phyloP scores from a whole-genome alignment of 2,113 vertebrate genomes.

The Bubo blakistoni region DNA sequence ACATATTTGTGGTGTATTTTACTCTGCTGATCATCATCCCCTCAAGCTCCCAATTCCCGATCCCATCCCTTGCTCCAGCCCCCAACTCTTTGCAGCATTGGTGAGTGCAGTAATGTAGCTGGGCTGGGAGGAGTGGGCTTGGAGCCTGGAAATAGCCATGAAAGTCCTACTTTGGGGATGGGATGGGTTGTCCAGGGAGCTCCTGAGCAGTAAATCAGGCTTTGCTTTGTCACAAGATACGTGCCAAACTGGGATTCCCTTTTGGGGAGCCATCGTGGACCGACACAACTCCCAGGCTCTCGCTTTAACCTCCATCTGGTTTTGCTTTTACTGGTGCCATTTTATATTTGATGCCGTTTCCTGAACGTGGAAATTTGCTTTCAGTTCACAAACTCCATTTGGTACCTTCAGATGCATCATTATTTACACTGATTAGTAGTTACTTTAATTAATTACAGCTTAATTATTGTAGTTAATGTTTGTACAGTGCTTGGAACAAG shows the following conservation, averaged over 20 bases:
- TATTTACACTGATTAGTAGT: conserved; percentile 70
- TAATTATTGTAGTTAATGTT: conserved; percentile 66
- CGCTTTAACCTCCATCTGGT: background rate
- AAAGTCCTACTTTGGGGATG: background rate
- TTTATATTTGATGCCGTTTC: conserved; percentile 2
- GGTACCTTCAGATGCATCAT: conserved; percentile 62
- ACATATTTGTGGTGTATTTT: conserved; percentile 67
- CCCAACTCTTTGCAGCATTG: accelerated
- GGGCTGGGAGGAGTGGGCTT: background rate
- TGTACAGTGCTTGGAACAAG: conserved; percentile 65
- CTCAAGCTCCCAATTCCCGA: background rate
- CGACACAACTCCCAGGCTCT: background rate
- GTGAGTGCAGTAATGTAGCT: background rate
- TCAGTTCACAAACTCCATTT: conserved; percentile 51
- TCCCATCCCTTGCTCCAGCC: background rate
- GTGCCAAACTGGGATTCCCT: background rate
- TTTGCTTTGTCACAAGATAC: background rate
- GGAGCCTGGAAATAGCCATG: background rate
- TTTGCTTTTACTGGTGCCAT: background rate
- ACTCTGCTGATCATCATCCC: background rate
- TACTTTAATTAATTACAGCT: conserved; percentile 66
- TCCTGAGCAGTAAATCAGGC: background rate
- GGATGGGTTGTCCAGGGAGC: background rate
- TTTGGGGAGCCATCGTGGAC: background rate
- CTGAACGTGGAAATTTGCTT: conserved; percentile 44